These are phyloP conservation scores for Parus major DNA, from an alignment of 2,113 vertebrate genomes.

Conservation along the genomic window DNA sequence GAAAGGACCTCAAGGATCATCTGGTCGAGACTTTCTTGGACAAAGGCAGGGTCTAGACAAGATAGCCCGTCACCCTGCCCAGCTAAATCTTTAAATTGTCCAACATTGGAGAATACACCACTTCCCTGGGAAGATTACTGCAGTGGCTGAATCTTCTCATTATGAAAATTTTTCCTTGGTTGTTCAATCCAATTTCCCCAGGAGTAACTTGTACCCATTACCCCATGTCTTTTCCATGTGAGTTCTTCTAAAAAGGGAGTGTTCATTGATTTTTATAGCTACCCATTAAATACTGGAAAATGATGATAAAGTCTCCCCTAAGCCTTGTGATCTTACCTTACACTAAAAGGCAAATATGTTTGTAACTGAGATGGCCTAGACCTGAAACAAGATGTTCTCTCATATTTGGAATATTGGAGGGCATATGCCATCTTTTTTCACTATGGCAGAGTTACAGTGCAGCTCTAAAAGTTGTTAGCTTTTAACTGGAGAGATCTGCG, in stretches of 20 bases:
- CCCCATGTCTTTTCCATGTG: neutral
- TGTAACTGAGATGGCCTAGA: neutral
- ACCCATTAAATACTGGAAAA: neutral
- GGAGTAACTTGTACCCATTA: neutral
- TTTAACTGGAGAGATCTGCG: neutral
- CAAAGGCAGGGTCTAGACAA: neutral
- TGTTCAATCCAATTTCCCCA: neutral
- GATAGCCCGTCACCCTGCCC: neutral
- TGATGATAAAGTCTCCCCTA: neutral
- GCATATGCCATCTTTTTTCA: neutral
- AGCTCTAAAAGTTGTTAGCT: neutral
- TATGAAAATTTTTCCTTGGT: neutral
- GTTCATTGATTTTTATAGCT: neutral
- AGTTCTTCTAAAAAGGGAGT: neutral
- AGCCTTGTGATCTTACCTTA: neutral
- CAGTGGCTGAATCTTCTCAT: neutral
- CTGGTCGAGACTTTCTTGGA: neutral
- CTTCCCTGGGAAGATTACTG: neutral
- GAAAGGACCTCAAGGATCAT: neutral
- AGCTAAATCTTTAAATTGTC: neutral
- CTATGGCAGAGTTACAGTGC: neutral
- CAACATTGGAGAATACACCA: neutral
- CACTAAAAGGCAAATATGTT: neutral
- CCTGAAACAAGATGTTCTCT: neutral
- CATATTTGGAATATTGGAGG: neutral